phyloP scores from a whole-genome alignment of 2,888 invertebrate genomes.

The Formica aserva region DNA sequence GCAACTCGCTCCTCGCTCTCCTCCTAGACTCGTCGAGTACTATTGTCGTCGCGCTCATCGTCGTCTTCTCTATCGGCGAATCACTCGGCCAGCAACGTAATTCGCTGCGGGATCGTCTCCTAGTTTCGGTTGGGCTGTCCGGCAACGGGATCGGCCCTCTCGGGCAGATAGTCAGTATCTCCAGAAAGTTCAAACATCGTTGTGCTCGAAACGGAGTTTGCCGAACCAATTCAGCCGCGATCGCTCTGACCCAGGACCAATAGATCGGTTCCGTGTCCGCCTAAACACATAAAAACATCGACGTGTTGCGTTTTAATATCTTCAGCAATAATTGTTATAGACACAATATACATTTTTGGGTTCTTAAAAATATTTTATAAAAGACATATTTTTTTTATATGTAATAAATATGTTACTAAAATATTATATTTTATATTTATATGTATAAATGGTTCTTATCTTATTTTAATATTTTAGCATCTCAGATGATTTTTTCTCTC shows the following conservation, averaged over 20 bases:
- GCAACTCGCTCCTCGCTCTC: constrained; percentile 82
- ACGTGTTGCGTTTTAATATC: background rate
- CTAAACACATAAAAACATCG: constrained; percentile 85
- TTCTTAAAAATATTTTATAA: background rate
- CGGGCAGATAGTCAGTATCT: constrained; percentile 89
- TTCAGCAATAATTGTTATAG: background rate
- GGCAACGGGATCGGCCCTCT: constrained; percentile 87
- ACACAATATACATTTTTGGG: background rate
- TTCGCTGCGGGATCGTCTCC: constrained; percentile 83
- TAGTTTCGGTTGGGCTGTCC: constrained; percentile 85
- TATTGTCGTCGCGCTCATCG: constrained; percentile 59
- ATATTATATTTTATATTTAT: background rate
- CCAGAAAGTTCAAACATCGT: constrained; percentile 89
- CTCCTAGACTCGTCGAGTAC: constrained; percentile 80
- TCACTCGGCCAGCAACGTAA: constrained; percentile 82
- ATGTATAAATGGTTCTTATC: background rate
- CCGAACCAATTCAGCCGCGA: constrained; percentile 91
- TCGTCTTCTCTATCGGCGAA: constrained; percentile 71
- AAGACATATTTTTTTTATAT: background rate
- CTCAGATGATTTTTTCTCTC: background rate
- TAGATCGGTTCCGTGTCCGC: constrained; percentile 90
- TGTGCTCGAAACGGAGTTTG: constrained; percentile 91
- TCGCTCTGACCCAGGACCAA: constrained; percentile 91
- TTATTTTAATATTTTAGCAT: background rate
- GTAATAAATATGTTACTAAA: background rate